Conservation (phyloP, 2,888 invertebrate genomes). For the Pherbina coryleti region DNA sequence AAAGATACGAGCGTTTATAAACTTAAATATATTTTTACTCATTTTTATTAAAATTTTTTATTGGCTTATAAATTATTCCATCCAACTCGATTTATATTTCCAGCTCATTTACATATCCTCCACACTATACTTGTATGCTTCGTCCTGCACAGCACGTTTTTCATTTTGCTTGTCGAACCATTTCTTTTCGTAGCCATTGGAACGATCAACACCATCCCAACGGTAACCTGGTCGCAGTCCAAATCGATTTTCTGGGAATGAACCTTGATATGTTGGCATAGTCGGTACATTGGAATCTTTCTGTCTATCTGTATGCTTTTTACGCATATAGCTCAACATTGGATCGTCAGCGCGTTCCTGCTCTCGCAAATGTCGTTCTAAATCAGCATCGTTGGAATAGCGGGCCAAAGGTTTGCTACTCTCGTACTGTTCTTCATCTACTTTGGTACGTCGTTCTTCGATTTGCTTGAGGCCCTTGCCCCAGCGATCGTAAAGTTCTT, state of each 20-base stretch:
- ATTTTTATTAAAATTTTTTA: conserved; percentile 38
- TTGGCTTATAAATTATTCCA: conserved; percentile 52
- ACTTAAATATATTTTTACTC: neutral
- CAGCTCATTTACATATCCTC: conserved; percentile 86
- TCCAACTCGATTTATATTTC: neutral
- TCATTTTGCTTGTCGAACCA: conserved; percentile 85
- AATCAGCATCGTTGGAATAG: conserved; percentile 87
- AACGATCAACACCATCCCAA: conserved; percentile 99
- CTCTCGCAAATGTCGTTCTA: conserved; percentile 82
- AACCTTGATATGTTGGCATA: conserved; percentile 84
- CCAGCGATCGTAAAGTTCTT: conserved; percentile 86
- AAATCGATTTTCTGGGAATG: conserved; percentile 91
- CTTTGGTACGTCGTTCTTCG: conserved; percentile 77
- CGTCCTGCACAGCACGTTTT: conserved; percentile 82
- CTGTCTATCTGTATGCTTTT: conserved; percentile 71
- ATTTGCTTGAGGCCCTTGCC: conserved; percentile 88
- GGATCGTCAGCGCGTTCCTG: conserved; percentile 91
- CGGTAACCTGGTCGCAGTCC: conserved; percentile 92
- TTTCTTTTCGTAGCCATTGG: conserved; percentile 94
- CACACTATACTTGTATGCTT: conserved; percentile 94
- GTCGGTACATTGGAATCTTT: conserved; percentile 71
- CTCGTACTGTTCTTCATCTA: conserved; percentile 84
- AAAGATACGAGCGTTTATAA: no score
- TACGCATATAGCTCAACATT: conserved; percentile 88
- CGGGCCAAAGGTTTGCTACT: conserved; percentile 92